A percentile compares a stretch with the other conserved stretches of the same genome.
Conservation (phyloP, 2,113 vertebrate genomes). For the Motacilla alba region DNA sequence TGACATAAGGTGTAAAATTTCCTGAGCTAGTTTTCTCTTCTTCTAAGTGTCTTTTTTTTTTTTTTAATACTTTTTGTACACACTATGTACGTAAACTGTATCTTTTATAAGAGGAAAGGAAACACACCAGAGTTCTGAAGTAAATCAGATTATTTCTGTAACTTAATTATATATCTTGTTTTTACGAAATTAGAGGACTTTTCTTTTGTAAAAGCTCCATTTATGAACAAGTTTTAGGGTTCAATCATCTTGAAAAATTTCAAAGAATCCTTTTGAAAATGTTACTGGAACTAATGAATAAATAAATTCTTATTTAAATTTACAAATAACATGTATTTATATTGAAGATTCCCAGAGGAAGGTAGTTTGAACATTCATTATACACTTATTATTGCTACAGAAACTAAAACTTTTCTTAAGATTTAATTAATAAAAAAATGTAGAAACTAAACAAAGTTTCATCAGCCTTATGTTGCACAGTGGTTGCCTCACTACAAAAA, state of each 20-base stretch:
- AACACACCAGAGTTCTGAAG: neutral
- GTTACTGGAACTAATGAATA: neutral
- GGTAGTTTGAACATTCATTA: neutral
- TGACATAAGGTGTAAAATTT: neutral
- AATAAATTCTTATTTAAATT: neutral
- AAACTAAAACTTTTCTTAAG: neutral
- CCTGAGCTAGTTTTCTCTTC: neutral
- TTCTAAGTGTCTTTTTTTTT: neutral
- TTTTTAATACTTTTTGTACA: neutral
- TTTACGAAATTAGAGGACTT: neutral
- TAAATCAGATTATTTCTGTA: neutral
- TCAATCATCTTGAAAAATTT: neutral
- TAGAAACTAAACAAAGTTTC: neutral
- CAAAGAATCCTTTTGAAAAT: neutral
- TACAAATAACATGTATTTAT: neutral
- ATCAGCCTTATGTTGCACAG: neutral
- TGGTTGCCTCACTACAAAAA: neutral
- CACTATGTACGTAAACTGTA: neutral
- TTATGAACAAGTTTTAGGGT: neutral
- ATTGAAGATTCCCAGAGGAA: neutral
- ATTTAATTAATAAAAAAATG: neutral
- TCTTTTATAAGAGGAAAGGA: neutral
- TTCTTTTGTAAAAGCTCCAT: neutral
- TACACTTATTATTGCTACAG: neutral
- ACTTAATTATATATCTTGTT: neutral